Conservation (phyloP, 2,797 vertebrate genomes). For the Megalops cyprinoides region DNA sequence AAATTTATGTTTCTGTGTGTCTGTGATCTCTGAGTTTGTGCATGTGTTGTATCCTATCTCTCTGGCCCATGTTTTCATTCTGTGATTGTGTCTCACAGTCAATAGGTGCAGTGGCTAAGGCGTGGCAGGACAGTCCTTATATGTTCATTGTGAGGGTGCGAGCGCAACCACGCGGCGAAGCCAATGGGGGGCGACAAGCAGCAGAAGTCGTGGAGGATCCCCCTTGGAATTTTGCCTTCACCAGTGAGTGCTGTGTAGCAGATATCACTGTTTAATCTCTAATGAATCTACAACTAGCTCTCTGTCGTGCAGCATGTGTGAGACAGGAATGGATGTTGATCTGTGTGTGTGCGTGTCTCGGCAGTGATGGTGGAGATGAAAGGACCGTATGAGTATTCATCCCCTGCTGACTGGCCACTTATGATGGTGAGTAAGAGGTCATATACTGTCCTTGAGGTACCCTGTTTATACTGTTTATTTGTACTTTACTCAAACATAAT, state of each 20-base stretch:
- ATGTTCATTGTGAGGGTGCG: slow-evolving; percentile 89
- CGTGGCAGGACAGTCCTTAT: slow-evolving; percentile 90
- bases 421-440: slow-evolving; percentile 87
- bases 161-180: slow-evolving; percentile 39
- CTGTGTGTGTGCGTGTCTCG: slow-evolving; percentile 23
- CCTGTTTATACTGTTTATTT: no score
- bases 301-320: not conserved
- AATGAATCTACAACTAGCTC: not conserved
- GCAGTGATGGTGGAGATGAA: slow-evolving; percentile 90
- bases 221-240: slow-evolving; percentile 59
- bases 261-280: not conserved
- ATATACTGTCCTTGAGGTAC: no score
- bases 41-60: not conserved
- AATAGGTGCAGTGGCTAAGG: slow-evolving; percentile 82
- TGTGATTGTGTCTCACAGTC: slow-evolving; percentile 60
- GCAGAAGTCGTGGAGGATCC: slow-evolving; percentile 52
- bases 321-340: not conserved
- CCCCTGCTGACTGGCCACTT: slow-evolving; percentile 90
- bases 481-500: not conserved
- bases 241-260: slow-evolving; percentile 58
- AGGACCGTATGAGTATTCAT: slow-evolving; percentile 89
- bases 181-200: not conserved
- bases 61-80: not conserved
- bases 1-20: not conserved
- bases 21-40: not conserved